Conservation (phyloP, 2,888 invertebrate species). For the Lithophane semibrunnea region DNA sequence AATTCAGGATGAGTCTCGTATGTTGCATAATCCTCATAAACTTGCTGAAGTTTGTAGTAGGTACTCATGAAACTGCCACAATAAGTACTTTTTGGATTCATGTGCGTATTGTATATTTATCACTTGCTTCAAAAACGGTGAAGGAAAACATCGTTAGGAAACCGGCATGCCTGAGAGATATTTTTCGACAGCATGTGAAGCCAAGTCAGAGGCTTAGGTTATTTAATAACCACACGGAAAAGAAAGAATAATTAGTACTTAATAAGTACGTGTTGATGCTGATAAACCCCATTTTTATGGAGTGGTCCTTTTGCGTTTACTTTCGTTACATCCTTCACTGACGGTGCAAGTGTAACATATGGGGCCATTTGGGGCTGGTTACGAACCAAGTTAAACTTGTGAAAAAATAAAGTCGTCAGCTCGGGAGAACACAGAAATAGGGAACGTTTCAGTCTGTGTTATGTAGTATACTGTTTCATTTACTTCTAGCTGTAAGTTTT, state of each 20-base stretch:
- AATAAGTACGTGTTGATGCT: not conserved
- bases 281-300: not conserved
- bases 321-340: not conserved
- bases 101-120: no score
- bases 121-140: no score
- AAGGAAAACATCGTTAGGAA: no score
- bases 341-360: slow-evolving; percentile 55
- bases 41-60: not conserved
- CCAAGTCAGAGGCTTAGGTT: no score
- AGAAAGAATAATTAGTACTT: no score
- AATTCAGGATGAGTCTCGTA: no score
- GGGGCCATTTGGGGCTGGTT: slow-evolving; percentile 47
- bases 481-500: not conserved
- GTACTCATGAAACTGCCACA: no score
- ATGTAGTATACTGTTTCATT: slow-evolving; percentile 16
- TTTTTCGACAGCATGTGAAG: no score
- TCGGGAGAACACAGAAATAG: slow-evolving; percentile 19
- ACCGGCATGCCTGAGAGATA: no score
- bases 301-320: slow-evolving; percentile 20
- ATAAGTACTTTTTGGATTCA: no score
- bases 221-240: no score
- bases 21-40: no score
- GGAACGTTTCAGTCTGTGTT: slow-evolving; percentile 15
- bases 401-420: slow-evolving; percentile 53
- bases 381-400: slow-evolving; percentile 47